Evolutionary conservation across 2,797 vertebrate species (phyloP), one percentile per base, ranked within the genome.

Genomic region (Xiphorhynchus erythropygius): DNA sequence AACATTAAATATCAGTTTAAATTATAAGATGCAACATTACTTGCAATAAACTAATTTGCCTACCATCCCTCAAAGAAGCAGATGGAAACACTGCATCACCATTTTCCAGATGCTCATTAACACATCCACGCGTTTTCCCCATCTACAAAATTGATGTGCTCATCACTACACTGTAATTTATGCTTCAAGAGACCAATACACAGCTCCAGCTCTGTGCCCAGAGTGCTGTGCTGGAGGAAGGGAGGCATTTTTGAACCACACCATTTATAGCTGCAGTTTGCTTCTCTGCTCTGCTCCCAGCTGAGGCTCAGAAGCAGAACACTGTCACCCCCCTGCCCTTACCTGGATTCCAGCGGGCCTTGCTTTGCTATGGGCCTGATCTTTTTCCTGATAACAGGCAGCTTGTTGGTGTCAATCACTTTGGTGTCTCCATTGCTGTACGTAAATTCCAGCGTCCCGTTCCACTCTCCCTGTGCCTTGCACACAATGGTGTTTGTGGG

Each of bases 391-490:
- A 97, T 98, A 69, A 99, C 96, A 0, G 98, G 98, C n/a, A 99
- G 97, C 27, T 98, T 98, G 87, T 97, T 95, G 0, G 99, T 99
- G 98, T 99, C 99, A 4, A 99, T 98, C 69, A 99, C 98, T 98
- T 99, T 99, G 98, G 98, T 99, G 68, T 99, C 99, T 24, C 99
- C 99, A 0, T 97, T 99, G 98, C 97, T 99, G 96, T 99, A 99
- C 14, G 98, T 99, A 95, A 99, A 99, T 95, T 99, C 99, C 92
- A 99, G 97, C 1, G 96, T 98, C 22, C 99, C 99, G 1, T 99
- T 99, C 99, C 99, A 99, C 35, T 99, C 99, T n/a, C 99, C 99
- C 77, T 99, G 99, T 4, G 98, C 99, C 96, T 99, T 99, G 94
- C 99, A 99, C 10, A 99, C 98, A 2, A 99, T 98, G 87, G 98